Evolutionary conservation across 2,797 vertebrate species (phyloP).

Genomic region (Leucoraja ocellata): DNA sequence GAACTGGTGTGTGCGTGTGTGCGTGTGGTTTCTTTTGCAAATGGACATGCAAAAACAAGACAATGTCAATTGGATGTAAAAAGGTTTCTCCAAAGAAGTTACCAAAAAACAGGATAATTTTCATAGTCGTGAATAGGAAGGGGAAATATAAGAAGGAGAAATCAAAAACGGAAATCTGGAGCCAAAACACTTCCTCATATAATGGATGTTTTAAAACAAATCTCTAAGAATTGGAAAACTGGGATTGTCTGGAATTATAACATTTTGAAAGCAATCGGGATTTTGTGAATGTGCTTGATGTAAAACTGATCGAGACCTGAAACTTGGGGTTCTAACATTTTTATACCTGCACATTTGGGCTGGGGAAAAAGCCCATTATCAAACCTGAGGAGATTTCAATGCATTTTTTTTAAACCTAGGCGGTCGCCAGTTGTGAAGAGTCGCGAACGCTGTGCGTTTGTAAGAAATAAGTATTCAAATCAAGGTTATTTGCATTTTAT

Average conservation of each 20-base stretch:
- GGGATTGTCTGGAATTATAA: slow-evolving; percentile 66
- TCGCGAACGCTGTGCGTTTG: slow-evolving; percentile 89
- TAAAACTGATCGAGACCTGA: slow-evolving; percentile 39
- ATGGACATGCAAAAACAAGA: neutral
- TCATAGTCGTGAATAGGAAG: neutral
- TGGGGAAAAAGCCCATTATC: slow-evolving; percentile 42
- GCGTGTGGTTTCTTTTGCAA: neutral
- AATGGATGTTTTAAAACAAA: slow-evolving; percentile 52
- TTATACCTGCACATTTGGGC: slow-evolving; percentile 42
- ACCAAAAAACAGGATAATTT: neutral
- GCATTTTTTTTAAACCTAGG: slow-evolving; percentile 50
- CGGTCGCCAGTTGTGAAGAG: slow-evolving; percentile 49
- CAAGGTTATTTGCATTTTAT: slow-evolving; percentile 73
- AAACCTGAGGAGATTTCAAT: slow-evolving; percentile 46
- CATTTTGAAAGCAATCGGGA: slow-evolving; percentile 50
- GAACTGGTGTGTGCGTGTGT: slow-evolving; percentile 8
- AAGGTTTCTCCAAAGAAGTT: slow-evolving; percentile 2
- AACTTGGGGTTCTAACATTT: slow-evolving; percentile 42
- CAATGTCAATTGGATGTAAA: slow-evolving; percentile 17
- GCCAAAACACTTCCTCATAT: slow-evolving; percentile 32
- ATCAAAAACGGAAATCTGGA: slow-evolving; percentile 15
- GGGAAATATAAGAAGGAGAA: neutral
- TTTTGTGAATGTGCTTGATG: slow-evolving; percentile 37
- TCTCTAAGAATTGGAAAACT: slow-evolving; percentile 64
- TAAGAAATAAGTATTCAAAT: slow-evolving; percentile 76